These are phyloP conservation scores for Bombus difficillimus DNA, from an alignment of 1,140 invertebrate genomes.

Conservation along the genomic window DNA sequence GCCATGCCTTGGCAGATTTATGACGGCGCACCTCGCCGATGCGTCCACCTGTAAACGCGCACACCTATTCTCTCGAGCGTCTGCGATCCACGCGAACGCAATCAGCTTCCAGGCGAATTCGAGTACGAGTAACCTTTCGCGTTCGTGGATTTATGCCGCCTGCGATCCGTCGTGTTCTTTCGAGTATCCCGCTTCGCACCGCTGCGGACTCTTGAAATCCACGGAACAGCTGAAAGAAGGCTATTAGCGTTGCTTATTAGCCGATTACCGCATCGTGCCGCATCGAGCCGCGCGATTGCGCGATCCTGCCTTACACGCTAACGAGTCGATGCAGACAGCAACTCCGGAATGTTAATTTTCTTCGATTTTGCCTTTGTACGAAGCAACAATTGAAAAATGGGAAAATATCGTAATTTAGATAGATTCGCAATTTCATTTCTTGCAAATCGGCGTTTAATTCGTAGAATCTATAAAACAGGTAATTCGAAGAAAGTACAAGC, in stretches of 20 bases:
- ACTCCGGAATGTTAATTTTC: not conserved
- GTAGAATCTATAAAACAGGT: not conserved
- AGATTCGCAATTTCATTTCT: too few species aligned
- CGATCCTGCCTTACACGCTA: not conserved
- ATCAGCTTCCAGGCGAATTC: slow-evolving; percentile 17
- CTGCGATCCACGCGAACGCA: not conserved
- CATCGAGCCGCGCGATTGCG: too few species aligned
- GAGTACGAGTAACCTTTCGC: not conserved
- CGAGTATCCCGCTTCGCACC: not conserved
- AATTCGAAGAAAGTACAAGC: not conserved
- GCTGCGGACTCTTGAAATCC: not conserved
- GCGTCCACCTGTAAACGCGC: slow-evolving; percentile 45
- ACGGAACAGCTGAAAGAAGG: not conserved
- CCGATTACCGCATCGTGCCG: too few species aligned
- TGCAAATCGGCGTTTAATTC: not conserved
- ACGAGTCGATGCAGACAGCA: not conserved
- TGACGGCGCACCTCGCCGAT: slow-evolving; percentile 66
- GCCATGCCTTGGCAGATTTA: slow-evolving; percentile 74
- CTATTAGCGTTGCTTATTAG: not conserved
- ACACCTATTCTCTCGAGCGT: not conserved
- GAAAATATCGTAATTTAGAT: too few species aligned
- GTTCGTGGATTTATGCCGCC: not conserved
- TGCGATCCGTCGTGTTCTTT: not conserved
- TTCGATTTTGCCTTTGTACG: not conserved
- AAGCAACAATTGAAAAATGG: too few species aligned